These are phyloP conservation scores for Hypocryptadius cinnamomeus DNA, from an alignment of 2,113 vertebrate species.

Conservation along the genomic window DNA sequence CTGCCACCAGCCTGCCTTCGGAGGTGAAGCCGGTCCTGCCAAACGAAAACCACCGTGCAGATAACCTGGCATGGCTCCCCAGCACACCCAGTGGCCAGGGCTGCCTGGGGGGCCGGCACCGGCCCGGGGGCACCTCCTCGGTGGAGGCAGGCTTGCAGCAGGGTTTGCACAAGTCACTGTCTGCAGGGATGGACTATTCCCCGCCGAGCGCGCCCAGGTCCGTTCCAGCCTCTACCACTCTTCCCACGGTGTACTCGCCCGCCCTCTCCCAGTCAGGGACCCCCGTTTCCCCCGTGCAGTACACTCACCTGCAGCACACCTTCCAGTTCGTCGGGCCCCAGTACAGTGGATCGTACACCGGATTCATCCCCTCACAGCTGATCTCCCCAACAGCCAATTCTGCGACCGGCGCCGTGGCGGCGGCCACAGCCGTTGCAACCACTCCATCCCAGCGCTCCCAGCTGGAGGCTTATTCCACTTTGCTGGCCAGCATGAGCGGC, in stretches of 20 bases:
- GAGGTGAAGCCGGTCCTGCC: conserved; percentile 81
- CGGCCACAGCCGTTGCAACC: conserved; percentile 70
- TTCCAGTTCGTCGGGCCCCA: conserved; percentile 91
- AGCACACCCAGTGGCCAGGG: conserved; percentile 73
- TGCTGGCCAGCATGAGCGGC: conserved; percentile 75
- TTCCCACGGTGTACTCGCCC: conserved; percentile 83
- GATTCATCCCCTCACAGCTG: conserved; percentile 89
- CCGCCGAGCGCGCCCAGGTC: conserved; percentile 74
- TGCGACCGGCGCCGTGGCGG: conserved; percentile 62
- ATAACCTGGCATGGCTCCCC: conserved; percentile 89
- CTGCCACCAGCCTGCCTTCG: conserved; percentile 81
- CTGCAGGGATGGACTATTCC: conserved; percentile 76
- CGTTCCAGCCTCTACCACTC: conserved; percentile 77
- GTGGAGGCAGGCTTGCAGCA: conserved; percentile 75
- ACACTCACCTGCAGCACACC: conserved; percentile 85
- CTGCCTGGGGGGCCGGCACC: conserved; percentile 62
- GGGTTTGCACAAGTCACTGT: conserved; percentile 82
- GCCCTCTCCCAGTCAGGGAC: conserved; percentile 81
- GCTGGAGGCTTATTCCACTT: conserved; percentile 86
- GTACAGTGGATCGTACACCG: conserved; percentile 83
- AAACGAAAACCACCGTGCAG: conserved; percentile 82
- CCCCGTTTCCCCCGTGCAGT: conserved; percentile 82
- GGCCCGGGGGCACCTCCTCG: conserved; percentile 29
- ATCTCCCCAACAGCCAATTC: conserved; percentile 80
- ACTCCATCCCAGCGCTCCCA: conserved; percentile 82